Base-by-base conservation (phyloP, 2,888 invertebrate species). In the Eilema caniola region DNA sequence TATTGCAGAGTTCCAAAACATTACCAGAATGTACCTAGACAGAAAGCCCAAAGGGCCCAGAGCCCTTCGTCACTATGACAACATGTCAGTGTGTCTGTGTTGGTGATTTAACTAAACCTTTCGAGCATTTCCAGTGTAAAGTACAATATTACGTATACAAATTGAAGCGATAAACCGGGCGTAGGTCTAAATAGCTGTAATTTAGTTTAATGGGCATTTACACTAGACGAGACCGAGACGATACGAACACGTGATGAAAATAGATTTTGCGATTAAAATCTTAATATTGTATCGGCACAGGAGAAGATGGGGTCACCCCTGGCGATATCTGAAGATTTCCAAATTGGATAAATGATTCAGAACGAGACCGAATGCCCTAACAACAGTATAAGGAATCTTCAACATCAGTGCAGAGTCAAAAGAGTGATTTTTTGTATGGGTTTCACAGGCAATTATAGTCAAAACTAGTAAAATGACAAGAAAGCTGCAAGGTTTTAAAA, bases 141-240 rank as follows among this genome's bases (percentile, higher is more conserved):
- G n/a, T 41, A 41, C 41, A 25, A 41, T 11, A 41, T 41, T 41
- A 62, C 25, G 41, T 20, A 62, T 25, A 62, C 62, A 62, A 25
- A 62, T 37, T 62, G 24, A 62, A 41, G 23, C 37, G 11, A 41
- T 62, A 25, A 62, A 37, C 16, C 24, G 24, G 20, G 4, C 24
- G 62, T 41, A 41, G n/a, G n/a, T 53, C 20, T 62, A 41, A 62
- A 62, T 25, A 31, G 41, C 62, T 25, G 25, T 25, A 62, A 62
- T 41, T 62, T 62, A 41, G 62, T 62, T 62, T 16, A 37, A 24
- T 37, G 10, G 24, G 20, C 20, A 24, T 62, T 62, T 62, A 10
- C 12, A 62, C 20, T 41, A 24, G 20, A 41, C 62, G 62, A 41
- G 16, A 62, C 41, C 20, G 24, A 3, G 5, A 62, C 62, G 62